phyloP scores from a whole-genome alignment of 2,888 invertebrate species.

The Aplocera efformata region DNA sequence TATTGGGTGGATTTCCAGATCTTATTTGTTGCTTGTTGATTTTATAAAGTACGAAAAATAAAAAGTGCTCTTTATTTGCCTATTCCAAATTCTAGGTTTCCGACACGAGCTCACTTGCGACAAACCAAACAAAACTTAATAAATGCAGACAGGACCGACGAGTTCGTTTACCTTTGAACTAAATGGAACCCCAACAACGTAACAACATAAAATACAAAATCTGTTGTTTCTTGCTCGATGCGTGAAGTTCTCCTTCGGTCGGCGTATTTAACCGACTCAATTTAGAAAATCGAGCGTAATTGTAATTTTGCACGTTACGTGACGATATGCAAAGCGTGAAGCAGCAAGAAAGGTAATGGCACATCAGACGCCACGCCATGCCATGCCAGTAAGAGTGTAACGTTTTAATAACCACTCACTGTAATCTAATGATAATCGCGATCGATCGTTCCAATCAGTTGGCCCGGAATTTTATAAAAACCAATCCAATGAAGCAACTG shows the following conservation, averaged over 20 bases:
- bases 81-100: no score
- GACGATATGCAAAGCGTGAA: constrained; percentile 53
- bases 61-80: no score
- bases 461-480: constrained; percentile 23
- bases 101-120: no score
- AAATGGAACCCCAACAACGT: no score
- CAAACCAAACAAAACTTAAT: no score
- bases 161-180: no score
- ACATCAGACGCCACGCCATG: constrained; percentile 16
- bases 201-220: no score
- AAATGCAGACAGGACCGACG: no score
- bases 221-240: constrained; percentile 1
- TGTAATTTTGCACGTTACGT: constrained; percentile 36
- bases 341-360: constrained; percentile 15
- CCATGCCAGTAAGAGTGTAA: constrained; percentile 60
- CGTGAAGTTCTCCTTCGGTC: no score
- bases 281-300: constrained; percentile 6
- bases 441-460: constrained; percentile 28
- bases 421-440: constrained; percentile 31
- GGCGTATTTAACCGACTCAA: neutral
- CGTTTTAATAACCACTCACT: constrained; percentile 49
- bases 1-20: no score
- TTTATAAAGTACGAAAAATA: no score
- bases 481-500: constrained; percentile 9
- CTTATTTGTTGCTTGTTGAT: no score